These are phyloP conservation scores for Lepidurus apus DNA, from an alignment of 1,140 invertebrate genomes.

Conservation along the genomic window DNA sequence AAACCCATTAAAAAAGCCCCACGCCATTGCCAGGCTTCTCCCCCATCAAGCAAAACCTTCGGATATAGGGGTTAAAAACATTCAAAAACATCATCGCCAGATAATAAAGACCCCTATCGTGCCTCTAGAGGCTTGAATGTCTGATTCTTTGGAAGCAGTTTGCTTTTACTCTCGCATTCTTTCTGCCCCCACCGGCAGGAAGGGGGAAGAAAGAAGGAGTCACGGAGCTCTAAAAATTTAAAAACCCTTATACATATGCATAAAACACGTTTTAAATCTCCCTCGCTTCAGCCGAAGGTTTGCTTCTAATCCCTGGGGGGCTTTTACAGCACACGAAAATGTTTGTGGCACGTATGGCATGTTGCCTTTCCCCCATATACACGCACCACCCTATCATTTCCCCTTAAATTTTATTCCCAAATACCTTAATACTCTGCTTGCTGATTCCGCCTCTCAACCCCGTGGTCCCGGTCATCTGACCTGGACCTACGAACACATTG, in stretches of 20 bases:
- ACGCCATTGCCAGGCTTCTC: neutral
- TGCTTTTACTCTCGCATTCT: too few species aligned
- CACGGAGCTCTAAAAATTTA: neutral
- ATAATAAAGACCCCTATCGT: too few species aligned
- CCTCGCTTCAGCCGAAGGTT: neutral
- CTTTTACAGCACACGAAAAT: neutral
- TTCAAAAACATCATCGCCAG: too few species aligned
- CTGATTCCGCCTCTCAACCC: neutral
- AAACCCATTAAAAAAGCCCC: neutral
- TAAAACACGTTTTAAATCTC: neutral
- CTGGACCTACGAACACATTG: neutral
- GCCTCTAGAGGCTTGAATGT: too few species aligned
- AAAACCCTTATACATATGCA: constrained; percentile 1
- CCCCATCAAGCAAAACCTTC: too few species aligned
- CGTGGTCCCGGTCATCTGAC: neutral
- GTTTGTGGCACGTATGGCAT: constrained; percentile 8
- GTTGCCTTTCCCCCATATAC: neutral
- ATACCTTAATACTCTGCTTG: constrained; percentile 22
- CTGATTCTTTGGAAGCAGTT: too few species aligned
- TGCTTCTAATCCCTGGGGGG: neutral
- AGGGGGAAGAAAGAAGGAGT: neutral
- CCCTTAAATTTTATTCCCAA: neutral
- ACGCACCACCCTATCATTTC: too few species aligned
- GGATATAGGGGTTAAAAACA: too few species aligned
- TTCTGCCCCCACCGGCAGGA: neutral